Conservation (phyloP, 2,888 invertebrate genomes). For the Pinctada fucata region DNA sequence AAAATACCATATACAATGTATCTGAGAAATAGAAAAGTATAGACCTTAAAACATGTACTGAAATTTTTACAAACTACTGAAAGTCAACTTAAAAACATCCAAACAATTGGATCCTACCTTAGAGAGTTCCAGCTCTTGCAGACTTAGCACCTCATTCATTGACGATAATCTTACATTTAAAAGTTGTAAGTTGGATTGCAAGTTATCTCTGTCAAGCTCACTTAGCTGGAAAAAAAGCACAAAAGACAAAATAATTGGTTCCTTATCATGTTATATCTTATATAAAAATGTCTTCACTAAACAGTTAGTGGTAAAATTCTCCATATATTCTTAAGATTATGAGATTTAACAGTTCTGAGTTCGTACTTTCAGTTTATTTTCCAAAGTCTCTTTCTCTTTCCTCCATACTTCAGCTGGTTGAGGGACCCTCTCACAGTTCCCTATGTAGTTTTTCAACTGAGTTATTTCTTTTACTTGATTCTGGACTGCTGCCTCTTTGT, state of each 20-base stretch:
- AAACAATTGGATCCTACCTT: slow-evolving; percentile 51
- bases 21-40: too few relatives aligned
- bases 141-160: slow-evolving; percentile 64
- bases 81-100: too few relatives aligned
- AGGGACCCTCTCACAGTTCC: slow-evolving; percentile 64
- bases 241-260: too few relatives aligned
- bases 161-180: slow-evolving; percentile 66
- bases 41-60: too few relatives aligned
- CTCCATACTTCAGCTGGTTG: slow-evolving; percentile 61
- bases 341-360: too few relatives aligned
- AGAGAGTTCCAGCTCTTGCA: slow-evolving; percentile 67
- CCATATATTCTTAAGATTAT: too few relatives aligned
- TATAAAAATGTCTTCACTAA: too few relatives aligned
- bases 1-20: too few relatives aligned
- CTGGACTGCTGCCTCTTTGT: slow-evolving; percentile 50
- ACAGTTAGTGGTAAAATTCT: too few relatives aligned
- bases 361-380: slow-evolving; percentile 62
- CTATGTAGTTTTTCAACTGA: slow-evolving; percentile 69
- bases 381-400: slow-evolving; percentile 62
- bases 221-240: slow-evolving; percentile 41
- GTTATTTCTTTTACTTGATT: slow-evolving; percentile 56
- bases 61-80: too few relatives aligned
- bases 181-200: slow-evolving; percentile 62
- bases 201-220: slow-evolving; percentile 60
- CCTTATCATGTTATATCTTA: too few relatives aligned